Evolutionary conservation across 2,888 invertebrate genomes (phyloP), one percentile per base, ranked within the genome.

Genomic region (Choreutis nemorana): DNA sequence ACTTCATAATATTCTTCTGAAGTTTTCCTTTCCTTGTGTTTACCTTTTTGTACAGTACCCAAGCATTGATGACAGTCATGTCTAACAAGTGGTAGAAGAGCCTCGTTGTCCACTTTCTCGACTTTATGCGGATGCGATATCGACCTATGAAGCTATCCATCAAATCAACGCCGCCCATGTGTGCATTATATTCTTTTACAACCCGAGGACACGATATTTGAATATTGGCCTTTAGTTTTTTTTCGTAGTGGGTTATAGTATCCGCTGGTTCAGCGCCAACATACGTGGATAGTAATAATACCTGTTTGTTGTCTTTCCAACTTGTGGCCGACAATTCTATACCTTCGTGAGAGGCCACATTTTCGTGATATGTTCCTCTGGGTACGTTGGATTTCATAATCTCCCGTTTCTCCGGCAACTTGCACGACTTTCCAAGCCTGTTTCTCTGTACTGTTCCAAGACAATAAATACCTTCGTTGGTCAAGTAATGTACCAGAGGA

Each of bases 61-160:
- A 53, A 35, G 50, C 37, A 44, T 54, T 51, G 35, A 54, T 56
- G 30, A 48, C 41, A 31, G 50, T 43, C 41, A 51, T 44, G 37
- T 51, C 48, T 31, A 48, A 37, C 31, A 53, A 30, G 38, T 53
- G 48, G 36, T 50, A 47, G 36, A 51, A 48, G 31, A 50, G 34
- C 32, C 45, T 40, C 22, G 32, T 41, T 34, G 39, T 37, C 50
- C 46, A 51, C 40, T 49, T 50, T 47, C 41, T 42, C 12, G 25
- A 25, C 38, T 45, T 49, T 35, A 51, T 48, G 30, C 40, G 40
- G 26, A 49, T 50, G 33, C 44, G 38, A 35, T 50, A 48, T 41
- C 45, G 41, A 35, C 48, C 48, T 33, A 48, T 38, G 36, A 47
- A 48, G 36, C 47, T 43, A 33, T 50, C 50, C 47, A 48, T 46